Conservation (phyloP, 2,888 invertebrate species). For the Bellardia bayeri region DNA sequence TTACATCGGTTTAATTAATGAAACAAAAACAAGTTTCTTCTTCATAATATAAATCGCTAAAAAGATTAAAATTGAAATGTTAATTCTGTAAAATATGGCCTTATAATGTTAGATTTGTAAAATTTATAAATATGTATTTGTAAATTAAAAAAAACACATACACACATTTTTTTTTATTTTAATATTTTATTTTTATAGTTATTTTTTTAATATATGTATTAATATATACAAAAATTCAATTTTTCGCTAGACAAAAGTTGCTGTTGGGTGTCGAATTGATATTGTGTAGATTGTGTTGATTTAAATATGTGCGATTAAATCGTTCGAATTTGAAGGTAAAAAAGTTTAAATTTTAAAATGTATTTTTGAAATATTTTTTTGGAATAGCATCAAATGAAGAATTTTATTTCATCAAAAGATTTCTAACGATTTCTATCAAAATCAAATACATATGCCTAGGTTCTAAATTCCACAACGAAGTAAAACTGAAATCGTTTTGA, state of each 20-base stretch:
- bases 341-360: too few relatives aligned
- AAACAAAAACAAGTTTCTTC: constrained; percentile 32
- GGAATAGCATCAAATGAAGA: too few relatives aligned
- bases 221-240: constrained; percentile 29
- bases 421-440: too few relatives aligned
- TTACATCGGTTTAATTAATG: constrained; percentile 57
- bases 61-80: constrained; percentile 68
- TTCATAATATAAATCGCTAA: constrained; percentile 18
- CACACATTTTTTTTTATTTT: constrained; percentile 48
- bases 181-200: constrained; percentile 54
- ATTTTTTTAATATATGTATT: constrained; percentile 2
- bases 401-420: too few relatives aligned
- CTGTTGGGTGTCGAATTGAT: neutral
- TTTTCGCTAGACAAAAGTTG: neutral
- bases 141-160: constrained; percentile 65
- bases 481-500: too few relatives aligned
- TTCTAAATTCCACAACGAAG: too few relatives aligned
- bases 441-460: too few relatives aligned
- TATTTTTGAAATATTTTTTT: too few relatives aligned
- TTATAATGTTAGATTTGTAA: constrained; percentile 76
- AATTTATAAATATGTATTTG: constrained; percentile 74
- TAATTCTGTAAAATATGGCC: constrained; percentile 76
- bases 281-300: neutral
- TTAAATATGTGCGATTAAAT: neutral
- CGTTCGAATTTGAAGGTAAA: too few relatives aligned